These are phyloP conservation scores for Syrphus vitripennis DNA, from an alignment of 2,888 invertebrate species.

Conservation along the genomic window DNA sequence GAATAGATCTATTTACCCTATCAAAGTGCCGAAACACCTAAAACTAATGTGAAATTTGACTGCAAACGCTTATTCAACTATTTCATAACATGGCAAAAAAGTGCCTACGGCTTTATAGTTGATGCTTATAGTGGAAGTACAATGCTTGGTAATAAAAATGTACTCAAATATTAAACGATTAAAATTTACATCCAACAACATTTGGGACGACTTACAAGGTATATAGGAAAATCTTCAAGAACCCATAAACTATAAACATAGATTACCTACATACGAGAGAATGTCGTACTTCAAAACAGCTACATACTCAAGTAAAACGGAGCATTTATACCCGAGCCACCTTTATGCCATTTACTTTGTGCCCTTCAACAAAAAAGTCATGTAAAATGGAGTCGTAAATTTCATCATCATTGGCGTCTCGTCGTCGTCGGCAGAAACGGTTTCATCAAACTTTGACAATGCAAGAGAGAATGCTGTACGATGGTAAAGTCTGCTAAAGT, in stretches of 20 bases:
- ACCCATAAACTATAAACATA: slow-evolving; percentile 54
- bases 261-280: slow-evolving; percentile 21
- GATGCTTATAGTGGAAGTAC: background rate
- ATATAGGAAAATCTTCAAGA: slow-evolving; percentile 1
- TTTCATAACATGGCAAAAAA: background rate
- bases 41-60: background rate
- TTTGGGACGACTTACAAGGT: background rate
- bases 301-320: background rate
- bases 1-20: background rate
- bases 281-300: slow-evolving; percentile 12
- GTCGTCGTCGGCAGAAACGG: background rate
- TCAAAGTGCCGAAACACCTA: background rate
- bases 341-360: slow-evolving; percentile 29
- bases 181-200: slow-evolving; percentile 18
- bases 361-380: slow-evolving; percentile 25
- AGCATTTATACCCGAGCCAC: background rate
- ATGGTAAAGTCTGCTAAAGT: background rate
- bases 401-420: slow-evolving; percentile 40
- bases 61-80: slow-evolving; percentile 10
- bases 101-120: background rate
- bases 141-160: slow-evolving; percentile 49
- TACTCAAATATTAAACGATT: slow-evolving; percentile 46
- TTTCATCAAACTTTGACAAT: slow-evolving; percentile 21
- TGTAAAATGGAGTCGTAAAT: slow-evolving; percentile 42
- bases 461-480: background rate